Percentiles rank a stretch among this genome's conserved stretches.
These are phyloP conservation scores for Drosophila paulistorum DNA, from an alignment of 1,140 invertebrate species.

Conservation along the genomic window DNA sequence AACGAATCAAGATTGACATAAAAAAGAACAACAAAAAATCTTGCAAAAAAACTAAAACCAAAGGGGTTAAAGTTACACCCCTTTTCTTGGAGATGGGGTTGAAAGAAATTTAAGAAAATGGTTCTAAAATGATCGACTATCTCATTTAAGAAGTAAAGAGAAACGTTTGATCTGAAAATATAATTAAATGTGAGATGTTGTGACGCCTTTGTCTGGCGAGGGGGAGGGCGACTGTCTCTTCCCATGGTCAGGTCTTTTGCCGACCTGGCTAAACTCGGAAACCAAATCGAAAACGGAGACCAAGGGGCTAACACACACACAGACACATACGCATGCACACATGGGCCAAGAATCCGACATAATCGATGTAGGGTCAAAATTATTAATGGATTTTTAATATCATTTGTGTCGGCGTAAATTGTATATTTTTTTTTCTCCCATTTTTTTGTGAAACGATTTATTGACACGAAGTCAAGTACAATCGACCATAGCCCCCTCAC, in stretches of 20 bases:
- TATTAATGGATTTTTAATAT: constrained; percentile 82
- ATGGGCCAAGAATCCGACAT: constrained; percentile 42
- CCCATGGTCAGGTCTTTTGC: constrained; percentile 49
- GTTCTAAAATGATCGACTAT: not conserved
- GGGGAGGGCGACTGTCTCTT: no score
- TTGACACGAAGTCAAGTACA: constrained; percentile 79
- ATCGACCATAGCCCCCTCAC: constrained; percentile 4
- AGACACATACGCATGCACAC: not conserved
- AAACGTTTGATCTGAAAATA: constrained; percentile 42
- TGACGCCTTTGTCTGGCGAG: constrained; percentile 20
- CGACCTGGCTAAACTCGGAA: not conserved
- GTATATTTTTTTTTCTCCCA: constrained; percentile 45
- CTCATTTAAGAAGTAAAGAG: not conserved
- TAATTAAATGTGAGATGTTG: constrained; percentile 70
- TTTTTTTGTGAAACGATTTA: constrained; percentile 67
- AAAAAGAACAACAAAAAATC: not conserved
- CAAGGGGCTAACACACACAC: not conserved
- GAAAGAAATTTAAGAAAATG: no score
- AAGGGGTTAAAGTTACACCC: not conserved
- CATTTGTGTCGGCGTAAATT: constrained; percentile 78
- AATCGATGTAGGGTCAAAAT: constrained; percentile 65
- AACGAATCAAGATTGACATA: not conserved
- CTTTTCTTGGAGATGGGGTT: no score
- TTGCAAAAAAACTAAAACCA: no score
- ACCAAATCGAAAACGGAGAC: constrained; percentile 2